phyloP scores from a whole-genome alignment of 2,113 vertebrate genomes.

The Morone saxatilis region DNA sequence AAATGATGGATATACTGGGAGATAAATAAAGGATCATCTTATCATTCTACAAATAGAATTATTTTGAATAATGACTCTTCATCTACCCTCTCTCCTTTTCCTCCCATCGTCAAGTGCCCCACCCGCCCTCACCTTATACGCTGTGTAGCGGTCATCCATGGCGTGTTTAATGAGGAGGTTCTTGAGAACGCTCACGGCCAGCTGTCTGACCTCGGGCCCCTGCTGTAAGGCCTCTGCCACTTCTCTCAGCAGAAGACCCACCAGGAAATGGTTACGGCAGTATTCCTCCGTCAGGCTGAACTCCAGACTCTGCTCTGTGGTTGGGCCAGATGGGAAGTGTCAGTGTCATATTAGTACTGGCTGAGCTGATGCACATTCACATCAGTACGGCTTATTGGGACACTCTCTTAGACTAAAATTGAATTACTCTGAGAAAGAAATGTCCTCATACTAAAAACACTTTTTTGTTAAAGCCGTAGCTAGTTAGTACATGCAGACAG shows the following conservation, averaged over 20 bases:
- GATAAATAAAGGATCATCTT: no score
- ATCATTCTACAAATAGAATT: neutral
- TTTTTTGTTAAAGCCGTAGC: neutral
- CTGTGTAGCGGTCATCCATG: constrained; percentile 93
- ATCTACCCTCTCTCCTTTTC: neutral
- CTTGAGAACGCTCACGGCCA: constrained; percentile 91
- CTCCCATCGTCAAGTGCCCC: neutral
- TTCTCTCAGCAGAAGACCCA: constrained; percentile 94
- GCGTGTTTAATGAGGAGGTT: constrained; percentile 96
- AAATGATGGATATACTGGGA: neutral
- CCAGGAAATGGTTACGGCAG: constrained; percentile 95
- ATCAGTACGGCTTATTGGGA: neutral
- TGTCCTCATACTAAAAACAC: neutral
- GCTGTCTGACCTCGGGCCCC: constrained; percentile 90
- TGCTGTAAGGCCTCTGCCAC: constrained; percentile 91
- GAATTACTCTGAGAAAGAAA: neutral
- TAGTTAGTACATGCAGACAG: neutral
- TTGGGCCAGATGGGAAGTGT: constrained; percentile 34
- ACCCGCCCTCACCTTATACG: constrained; percentile 71
- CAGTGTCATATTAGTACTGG: neutral
- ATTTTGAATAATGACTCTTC: neutral
- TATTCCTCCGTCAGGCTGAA: constrained; percentile 96
- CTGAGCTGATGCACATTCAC: neutral
- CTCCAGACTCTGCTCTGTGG: constrained; percentile 93
- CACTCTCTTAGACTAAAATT: neutral